These are phyloP conservation scores for Hyaena hyaena DNA, from an alignment of 2,113 vertebrate genomes.

Conservation along the genomic window DNA sequence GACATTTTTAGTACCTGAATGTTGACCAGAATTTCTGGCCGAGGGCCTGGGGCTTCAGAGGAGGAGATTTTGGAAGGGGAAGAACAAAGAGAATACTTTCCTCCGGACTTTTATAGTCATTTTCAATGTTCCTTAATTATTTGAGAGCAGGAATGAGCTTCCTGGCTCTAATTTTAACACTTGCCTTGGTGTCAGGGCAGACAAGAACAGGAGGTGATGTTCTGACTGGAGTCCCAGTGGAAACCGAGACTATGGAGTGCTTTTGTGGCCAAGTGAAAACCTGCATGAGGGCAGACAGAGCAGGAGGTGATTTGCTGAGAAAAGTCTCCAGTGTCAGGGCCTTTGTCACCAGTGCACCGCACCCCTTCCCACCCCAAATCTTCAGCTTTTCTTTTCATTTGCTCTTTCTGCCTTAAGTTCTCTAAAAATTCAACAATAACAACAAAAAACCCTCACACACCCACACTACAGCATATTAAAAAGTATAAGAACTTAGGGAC, in stretches of 20 bases:
- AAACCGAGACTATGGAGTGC: not conserved
- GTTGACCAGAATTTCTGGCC: not conserved
- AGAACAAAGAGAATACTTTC: not conserved
- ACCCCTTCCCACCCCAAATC: accelerated
- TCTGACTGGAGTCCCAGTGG: not conserved
- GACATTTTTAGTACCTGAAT: not conserved
- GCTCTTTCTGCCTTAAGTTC: not conserved
- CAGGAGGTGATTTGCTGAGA: accelerated
- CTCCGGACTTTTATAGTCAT: not conserved
- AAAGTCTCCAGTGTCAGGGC: not conserved
- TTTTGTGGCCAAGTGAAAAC: not conserved
- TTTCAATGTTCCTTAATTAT: not conserved
- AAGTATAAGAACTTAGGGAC: too few species aligned
- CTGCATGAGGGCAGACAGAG: not conserved
- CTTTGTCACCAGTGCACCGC: not conserved
- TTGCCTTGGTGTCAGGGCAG: not conserved
- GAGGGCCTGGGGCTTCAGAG: not conserved
- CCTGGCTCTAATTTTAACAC: not conserved
- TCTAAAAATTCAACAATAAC: not conserved
- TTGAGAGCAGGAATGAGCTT: not conserved
- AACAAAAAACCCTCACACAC: not conserved
- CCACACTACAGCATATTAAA: not conserved
- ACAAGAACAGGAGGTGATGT: not conserved
- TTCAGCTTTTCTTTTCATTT: not conserved
- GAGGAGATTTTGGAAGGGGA: not conserved